These are phyloP conservation scores for Proctacanthus coquilletti DNA, from an alignment of 1,140 invertebrate genomes.

Conservation along the genomic window DNA sequence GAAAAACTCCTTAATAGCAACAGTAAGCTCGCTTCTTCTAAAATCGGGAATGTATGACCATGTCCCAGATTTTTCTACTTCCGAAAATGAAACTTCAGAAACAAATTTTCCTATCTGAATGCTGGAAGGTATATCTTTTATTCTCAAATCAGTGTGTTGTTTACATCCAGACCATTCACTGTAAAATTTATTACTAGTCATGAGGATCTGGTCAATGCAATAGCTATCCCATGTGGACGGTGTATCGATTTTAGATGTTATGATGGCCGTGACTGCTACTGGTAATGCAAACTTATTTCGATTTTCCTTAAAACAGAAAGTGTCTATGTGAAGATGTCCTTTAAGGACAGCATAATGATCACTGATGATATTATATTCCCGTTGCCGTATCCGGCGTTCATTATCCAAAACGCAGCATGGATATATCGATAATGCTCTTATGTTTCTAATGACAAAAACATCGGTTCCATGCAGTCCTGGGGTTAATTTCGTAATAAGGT, in stretches of 20 bases:
- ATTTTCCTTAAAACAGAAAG: slow-evolving; percentile 9
- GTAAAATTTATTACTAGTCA: neutral
- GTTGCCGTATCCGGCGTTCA: slow-evolving; percentile 9
- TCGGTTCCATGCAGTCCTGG: neutral
- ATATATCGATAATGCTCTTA: neutral
- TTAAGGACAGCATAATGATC: slow-evolving; percentile 21
- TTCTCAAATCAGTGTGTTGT: neutral
- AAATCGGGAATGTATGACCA: neutral
- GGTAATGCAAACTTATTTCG: slow-evolving; percentile 15
- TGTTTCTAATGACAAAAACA: neutral
- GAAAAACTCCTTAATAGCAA: neutral
- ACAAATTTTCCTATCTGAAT: neutral
- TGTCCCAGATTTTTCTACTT: neutral
- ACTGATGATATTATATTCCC: slow-evolving; percentile 13
- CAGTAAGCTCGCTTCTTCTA: neutral
- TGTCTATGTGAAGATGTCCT: slow-evolving; percentile 13
- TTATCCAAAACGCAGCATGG: slow-evolving; percentile 5
- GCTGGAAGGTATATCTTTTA: neutral
- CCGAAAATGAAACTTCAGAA: neutral
- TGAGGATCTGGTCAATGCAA: slow-evolving; percentile 16
- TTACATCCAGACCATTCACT: neutral
- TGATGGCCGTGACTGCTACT: slow-evolving; percentile 16
- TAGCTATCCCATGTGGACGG: slow-evolving; percentile 17
- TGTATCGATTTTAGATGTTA: slow-evolving; percentile 21
- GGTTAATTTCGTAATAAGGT: slow-evolving; percentile 5